phyloP scores from a whole-genome alignment of 2,888 invertebrate species.

The Acleris laterana region DNA sequence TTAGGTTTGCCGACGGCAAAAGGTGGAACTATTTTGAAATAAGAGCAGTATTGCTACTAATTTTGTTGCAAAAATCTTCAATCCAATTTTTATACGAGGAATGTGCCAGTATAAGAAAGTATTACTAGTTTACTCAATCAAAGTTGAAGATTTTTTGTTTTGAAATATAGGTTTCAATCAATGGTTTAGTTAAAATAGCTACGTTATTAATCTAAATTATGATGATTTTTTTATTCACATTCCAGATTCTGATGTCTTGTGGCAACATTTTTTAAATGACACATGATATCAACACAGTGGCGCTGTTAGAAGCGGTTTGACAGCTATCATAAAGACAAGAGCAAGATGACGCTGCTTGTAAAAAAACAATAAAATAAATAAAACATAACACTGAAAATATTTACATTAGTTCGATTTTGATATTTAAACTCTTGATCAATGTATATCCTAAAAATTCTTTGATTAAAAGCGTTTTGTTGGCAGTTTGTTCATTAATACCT shows the following conservation, averaged over 20 bases:
- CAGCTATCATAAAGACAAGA: conserved; percentile 5
- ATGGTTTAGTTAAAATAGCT: too few species aligned
- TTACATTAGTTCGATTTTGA: not conserved
- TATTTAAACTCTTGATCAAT: too few species aligned
- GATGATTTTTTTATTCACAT: too few species aligned
- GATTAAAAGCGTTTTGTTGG: not conserved
- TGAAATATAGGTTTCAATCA: too few species aligned
- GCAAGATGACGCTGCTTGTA: conserved; percentile 12
- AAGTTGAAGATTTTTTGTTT: too few species aligned
- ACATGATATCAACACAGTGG: conserved; percentile 10
- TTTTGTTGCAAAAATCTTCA: not conserved
- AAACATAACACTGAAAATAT: not conserved
- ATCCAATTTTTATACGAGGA: too few species aligned
- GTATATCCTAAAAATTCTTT: too few species aligned
- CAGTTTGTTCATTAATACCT: not conserved
- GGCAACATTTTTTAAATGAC: conserved; percentile 12
- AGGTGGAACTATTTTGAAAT: conserved; percentile 25
- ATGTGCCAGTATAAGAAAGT: too few species aligned
- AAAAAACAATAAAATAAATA: not conserved
- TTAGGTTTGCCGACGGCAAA: conserved; percentile 21
- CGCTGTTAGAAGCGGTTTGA: conserved; percentile 9
- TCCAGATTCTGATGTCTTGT: not conserved
- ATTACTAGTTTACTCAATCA: too few species aligned
- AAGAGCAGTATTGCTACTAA: not conserved
- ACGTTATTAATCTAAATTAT: too few species aligned